Evolutionary conservation across 2,888 invertebrate species (phyloP), one percentile per base, ranked within the genome.

Genomic region (Camponotus fellah): DNA sequence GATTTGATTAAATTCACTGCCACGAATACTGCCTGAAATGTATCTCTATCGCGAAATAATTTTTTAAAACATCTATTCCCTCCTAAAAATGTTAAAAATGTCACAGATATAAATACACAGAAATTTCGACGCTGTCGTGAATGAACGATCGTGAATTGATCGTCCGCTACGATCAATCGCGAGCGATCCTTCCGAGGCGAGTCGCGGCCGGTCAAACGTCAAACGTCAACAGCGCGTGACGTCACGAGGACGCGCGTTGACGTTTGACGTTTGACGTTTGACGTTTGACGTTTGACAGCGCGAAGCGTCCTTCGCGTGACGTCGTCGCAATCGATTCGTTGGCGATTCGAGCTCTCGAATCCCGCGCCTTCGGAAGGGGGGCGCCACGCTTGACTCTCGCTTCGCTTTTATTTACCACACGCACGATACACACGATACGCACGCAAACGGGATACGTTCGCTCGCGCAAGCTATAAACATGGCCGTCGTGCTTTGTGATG

Each of bases 401-500:
- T 34, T 40, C 60, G 60, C 72, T 80, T 71, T 80, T 80, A 80
- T 80, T 80, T 80, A 80, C 79, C 26, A 66, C 79, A 49, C 37
- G 12, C 58, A 58, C 12, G 5, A 12, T 56, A 56, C 9, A 58
- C 2, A 46, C 46, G 26, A 46, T 17, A 26, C 26, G 10, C 60
- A 14, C 40, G 6, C 58, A 32, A 34, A 40, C 26, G 21, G 21
- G 64, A 53, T 53, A 77, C 53, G 26, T 34, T 34, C 62, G 4
- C 40, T n/a, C 69, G 49, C 53, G 53, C 21, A 37, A 56, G 66
- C 68, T 66, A 83, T 90, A 90, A 94, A 94, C 93, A 94, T 94
- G 94, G 94, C 94, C 92, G 94, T 93, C 93, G 92, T 91, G 92
- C 93, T 91, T 92, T 92, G 88, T 90, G 92, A 91, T 89, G 89